Evolutionary conservation across 1,140 invertebrate species (phyloP), one percentile per base, ranked within the genome.

Genomic region (Triops cancriformis): DNA sequence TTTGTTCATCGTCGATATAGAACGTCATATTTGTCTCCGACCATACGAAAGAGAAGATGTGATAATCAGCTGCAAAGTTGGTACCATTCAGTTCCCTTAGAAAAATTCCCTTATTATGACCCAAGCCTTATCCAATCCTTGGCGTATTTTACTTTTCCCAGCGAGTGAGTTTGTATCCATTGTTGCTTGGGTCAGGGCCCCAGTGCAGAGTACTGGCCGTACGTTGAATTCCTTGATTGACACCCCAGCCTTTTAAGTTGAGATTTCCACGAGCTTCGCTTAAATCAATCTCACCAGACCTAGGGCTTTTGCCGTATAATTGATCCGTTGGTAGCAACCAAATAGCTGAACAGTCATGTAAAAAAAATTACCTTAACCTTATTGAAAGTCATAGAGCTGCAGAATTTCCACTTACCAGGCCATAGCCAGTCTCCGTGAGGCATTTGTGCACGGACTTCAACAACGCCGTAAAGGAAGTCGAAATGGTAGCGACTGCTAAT

Each of bases 391-490:
- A 37, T 37, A 37, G 2, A 64, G 41, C 31, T 37, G 74, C 51
- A 64, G 0, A 23, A 64, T 23, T 64, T 23, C 64, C 26, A 78
- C 41, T 81, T 80, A 85, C 84, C 85, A 77, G 86, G 86, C 86
- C 86, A 87, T 11, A 87, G 72, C 86, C 86, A 87, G 78, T 87
- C 86, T 43, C 86, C 86, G 23, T 79, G 80, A 0, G 86, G 86
- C 82, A 87, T 80, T 80, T 86, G 85, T 11, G 86, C 86, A 73
- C 83, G 80, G 23, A 86, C 83, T 79, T 87, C 86, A 9, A 87
- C 82, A 72, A 83, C 82, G 0, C 86, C 86, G 77, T 86, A 87
- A 51, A 79, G 81, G 80, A 83, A 84, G 42, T 82, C 81, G 80
- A 87, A 84, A n/a, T 81, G 80, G 10, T 78, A 78, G 18, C 81